Evolutionary conservation across 2,797 vertebrate genomes (phyloP), one percentile per base, ranked within the genome.

Genomic region (Poecilia wingei): DNA sequence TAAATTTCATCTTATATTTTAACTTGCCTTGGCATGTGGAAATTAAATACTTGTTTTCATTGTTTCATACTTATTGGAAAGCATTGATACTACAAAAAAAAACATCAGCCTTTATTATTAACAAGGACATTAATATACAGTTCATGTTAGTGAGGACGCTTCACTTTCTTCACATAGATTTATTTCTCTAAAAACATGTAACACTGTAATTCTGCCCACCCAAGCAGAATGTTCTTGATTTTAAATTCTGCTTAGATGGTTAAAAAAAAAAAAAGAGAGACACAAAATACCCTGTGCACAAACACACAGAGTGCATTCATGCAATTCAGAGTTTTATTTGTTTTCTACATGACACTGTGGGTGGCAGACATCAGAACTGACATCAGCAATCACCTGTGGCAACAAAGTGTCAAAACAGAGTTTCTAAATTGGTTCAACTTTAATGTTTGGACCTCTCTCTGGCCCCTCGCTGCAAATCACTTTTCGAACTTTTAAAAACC

Each of bases 371-470:
- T 0, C 14, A 76, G 39, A 70, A 55, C 79, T 41, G 69, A 18
- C 14, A n/a, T 33, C n/a, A 13, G 20, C 25, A 0, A 20, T 59
- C 73, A 69, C 74, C 49, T 33, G 25, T 22, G 18, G 13, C 28
- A 55, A 66, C 76, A 70, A 28, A 16, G 28, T 28, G 49, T 61
- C 39, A 68, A 28, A 20, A 28, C 14, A 51, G 49, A 22, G 47
- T 75, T 46, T 77, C 75, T 59, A 76, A 43, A 70, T 45, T 45
- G 77, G 57, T 22, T 49, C 22, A 31, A 18, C 53, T 51, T 51
- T n/a, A 80, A 68, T 69, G 72, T 45, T 41, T 72, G 72, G 46
- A 75, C 8, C 77, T 25, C 66, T 70, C 66, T 68, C 66, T 69
- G 66, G 49, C 49, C 6, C 41, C 22, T 13, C 25, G 2, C 41